Percentiles rank a stretch among this genome's conserved stretches.
These are phyloP conservation scores for Cossypha heuglini DNA, from an alignment of 2,797 vertebrate species.

Conservation along the genomic window DNA sequence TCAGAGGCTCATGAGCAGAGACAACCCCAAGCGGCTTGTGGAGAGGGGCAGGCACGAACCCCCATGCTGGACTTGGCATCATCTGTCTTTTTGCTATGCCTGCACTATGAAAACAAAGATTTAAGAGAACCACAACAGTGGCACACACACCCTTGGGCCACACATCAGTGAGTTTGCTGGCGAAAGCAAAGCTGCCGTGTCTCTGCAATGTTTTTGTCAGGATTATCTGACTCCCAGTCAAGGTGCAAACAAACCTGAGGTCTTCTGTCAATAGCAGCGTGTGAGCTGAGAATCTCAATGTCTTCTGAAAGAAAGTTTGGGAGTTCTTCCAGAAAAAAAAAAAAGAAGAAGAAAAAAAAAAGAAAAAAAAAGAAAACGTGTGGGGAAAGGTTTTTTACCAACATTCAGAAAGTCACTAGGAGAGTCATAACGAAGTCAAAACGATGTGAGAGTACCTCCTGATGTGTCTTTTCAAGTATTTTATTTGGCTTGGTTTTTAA, in stretches of 20 bases:
- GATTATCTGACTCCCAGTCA: slow-evolving; percentile 51
- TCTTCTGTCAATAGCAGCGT: slow-evolving; percentile 29
- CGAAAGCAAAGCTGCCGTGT: background rate
- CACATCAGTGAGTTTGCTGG: slow-evolving; percentile 24
- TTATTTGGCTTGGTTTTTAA: background rate
- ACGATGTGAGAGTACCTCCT: background rate
- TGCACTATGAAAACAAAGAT: slow-evolving; percentile 8
- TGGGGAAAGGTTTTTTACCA: background rate
- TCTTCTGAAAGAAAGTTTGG: slow-evolving; percentile 10
- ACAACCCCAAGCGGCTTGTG: background rate
- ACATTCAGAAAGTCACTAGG: background rate
- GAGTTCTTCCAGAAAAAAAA: background rate
- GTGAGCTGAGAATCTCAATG: slow-evolving; percentile 23
- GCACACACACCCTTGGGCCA: background rate
- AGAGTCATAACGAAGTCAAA: background rate
- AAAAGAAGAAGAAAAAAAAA: background rate
- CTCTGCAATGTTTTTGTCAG: slow-evolving; percentile 45
- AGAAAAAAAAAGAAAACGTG: too few relatives aligned
- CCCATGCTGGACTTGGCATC: background rate
- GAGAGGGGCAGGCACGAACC: fast-evolving
- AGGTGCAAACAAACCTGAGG: slow-evolving; percentile 44
- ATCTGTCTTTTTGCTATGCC: background rate
- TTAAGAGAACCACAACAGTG: background rate
- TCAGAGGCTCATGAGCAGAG: background rate
- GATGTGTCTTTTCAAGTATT: background rate